phyloP scores from a whole-genome alignment of 1,140 invertebrate genomes.

The Sweltsa coloradensis region DNA sequence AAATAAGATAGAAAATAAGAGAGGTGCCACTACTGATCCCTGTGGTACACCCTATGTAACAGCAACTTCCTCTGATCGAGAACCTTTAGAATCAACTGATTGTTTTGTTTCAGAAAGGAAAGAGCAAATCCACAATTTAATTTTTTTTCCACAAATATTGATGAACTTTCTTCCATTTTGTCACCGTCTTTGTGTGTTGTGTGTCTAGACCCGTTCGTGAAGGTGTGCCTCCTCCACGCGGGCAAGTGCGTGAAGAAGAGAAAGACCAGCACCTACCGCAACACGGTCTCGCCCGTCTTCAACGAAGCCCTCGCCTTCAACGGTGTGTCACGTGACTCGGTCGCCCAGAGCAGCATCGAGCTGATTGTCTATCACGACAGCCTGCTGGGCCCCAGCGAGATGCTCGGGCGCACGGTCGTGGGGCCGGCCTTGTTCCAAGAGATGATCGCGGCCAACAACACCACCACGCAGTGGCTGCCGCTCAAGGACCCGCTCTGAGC shows the following conservation, averaged over 20 bases:
- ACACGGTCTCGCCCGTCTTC: conserved; percentile 73
- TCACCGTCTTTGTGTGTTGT: neutral
- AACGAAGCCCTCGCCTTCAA: conserved; percentile 81
- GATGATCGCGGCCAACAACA: conserved; percentile 39
- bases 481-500: conserved; percentile 23
- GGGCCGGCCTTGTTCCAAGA: conserved; percentile 39
- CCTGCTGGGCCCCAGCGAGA: conserved; percentile 36
- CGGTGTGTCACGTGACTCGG: conserved; percentile 43
- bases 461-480: conserved; percentile 41
- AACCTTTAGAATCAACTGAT: neutral
- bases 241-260: conserved; percentile 74
- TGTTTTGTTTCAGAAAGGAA: neutral
- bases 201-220: conserved; percentile 66
- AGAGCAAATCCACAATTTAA: neutral
- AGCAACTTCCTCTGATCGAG: neutral
- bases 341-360: conserved; percentile 37
- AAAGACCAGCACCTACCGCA: conserved; percentile 76
- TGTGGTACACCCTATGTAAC: neutral
- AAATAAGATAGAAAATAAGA: too few species aligned
- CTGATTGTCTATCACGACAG: conserved; percentile 39
- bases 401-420: conserved; percentile 36
- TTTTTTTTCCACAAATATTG: too few species aligned
- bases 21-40: neutral
- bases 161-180: neutral
- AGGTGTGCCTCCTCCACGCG: conserved; percentile 66